Percentiles rank a stretch among this genome's conserved stretches.
phyloP scores from a whole-genome alignment of 2,113 vertebrate genomes.

The Eptesicus fuscus region DNA sequence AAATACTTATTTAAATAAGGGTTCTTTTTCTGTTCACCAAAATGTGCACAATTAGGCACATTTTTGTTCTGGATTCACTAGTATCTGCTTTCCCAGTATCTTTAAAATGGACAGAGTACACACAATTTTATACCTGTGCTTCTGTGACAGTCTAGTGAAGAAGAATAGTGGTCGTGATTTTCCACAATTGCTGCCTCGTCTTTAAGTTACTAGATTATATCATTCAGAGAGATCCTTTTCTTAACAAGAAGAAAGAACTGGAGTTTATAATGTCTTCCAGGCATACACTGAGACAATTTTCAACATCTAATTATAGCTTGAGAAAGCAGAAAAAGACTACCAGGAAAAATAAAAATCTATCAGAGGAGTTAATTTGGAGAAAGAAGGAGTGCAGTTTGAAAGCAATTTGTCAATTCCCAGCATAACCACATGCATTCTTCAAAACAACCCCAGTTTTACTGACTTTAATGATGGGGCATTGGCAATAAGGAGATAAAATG shows the following conservation, averaged over 20 bases:
- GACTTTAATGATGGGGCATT: conserved; percentile 32
- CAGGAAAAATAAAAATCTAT: background rate
- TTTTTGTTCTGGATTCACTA: background rate
- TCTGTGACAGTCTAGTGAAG: background rate
- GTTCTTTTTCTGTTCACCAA: conserved; percentile 27
- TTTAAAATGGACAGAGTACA: background rate
- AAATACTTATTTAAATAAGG: conserved; percentile 61
- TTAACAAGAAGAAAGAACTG: conserved; percentile 52
- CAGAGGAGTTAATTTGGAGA: conserved; percentile 59
- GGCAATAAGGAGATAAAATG: conserved; percentile 52
- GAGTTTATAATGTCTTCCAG: conserved; percentile 47
- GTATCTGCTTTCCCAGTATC: background rate
- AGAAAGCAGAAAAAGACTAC: conserved; percentile 46
- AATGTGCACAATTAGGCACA: conserved; percentile 4
- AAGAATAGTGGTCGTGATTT: background rate
- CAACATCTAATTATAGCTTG: conserved; percentile 66
- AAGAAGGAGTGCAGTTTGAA: conserved; percentile 48
- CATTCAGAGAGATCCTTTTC: conserved; percentile 45
- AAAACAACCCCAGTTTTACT: conserved; percentile 49
- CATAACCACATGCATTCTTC: conserved; percentile 31
- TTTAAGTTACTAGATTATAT: conserved; percentile 65
- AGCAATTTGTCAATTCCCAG: conserved; percentile 52
- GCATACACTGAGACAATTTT: conserved; percentile 57
- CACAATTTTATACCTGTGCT: background rate
- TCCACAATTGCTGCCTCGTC: conserved; percentile 51